Base-by-base conservation (phyloP, 2,888 invertebrate species). In the Cephus pygmeus region DNA sequence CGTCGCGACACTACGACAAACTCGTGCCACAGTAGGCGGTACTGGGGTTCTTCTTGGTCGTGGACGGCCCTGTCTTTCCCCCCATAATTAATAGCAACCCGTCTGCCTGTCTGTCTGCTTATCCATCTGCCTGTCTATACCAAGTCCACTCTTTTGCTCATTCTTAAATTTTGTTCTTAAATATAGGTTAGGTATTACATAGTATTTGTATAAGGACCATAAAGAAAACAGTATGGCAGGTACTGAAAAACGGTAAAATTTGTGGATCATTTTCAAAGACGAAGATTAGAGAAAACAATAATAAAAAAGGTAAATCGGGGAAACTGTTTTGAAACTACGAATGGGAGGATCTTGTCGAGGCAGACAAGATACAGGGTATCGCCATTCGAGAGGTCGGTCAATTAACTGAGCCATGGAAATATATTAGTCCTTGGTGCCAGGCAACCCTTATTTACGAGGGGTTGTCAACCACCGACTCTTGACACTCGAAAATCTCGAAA, bases 371-470 rank as follows among this genome's bases (percentile, higher is more conserved):
- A 85, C 84, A 85, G 81, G 83, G 83, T 83, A 82, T 80, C 84
- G 81, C 84, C 83, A 86, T 83, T 85, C 80, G 84, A 84, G 82
- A 81, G 82, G 76, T 79, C 75, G 86, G 88, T 89, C 89, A 89
- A 89, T 88, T 89, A 88, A 87, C 87, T 83, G 83, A 82, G 81
- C 75, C 83, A 78, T 80, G 85, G 84, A 87, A 84, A 87, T 87
- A 88, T 88, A 88, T 87, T 88, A 84, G 85, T 85, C 84, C 79
- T 84, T 77, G 81, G 80, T 83, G 34, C 12, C 83, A 80, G 79
- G 75, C 80, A 84, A 78, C 83, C 81, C 83, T 87, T 86, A 89
- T 88, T 88, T 87, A 89, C 88, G 87, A 87, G 86, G 84, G 85
- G 85, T 84, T 84, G 71, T 69, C 75, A 74, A 35, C 82, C 81